These are phyloP conservation scores for Camponotus pennsylvanicus DNA, from an alignment of 1,140 invertebrate species.

Conservation along the genomic window DNA sequence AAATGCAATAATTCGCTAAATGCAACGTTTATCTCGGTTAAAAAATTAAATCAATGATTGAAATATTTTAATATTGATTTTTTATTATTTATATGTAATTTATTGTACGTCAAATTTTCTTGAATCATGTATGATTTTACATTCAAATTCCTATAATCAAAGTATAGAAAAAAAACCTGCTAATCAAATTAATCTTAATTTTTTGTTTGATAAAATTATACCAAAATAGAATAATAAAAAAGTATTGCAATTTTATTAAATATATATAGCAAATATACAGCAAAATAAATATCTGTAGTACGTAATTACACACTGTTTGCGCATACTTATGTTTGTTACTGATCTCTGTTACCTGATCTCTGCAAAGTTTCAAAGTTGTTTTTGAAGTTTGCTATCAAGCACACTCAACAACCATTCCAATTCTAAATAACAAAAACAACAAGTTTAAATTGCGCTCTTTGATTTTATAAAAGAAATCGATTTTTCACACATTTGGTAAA, in stretches of 20 bases:
- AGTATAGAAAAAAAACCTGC: too few species aligned
- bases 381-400: conserved; percentile 10
- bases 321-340: not conserved
- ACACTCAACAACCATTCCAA: conserved; percentile 13
- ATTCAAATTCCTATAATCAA: not conserved
- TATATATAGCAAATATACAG: not conserved
- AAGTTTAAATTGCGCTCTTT: not conserved
- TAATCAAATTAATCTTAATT: not conserved
- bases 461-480: not conserved
- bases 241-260: too few species aligned
- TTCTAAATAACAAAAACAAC: conserved; percentile 11
- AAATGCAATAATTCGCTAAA: not conserved
- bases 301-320: not conserved
- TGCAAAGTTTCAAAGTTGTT: conserved; percentile 20
- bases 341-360: not conserved
- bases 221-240: not conserved
- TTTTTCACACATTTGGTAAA: not conserved
- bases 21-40: not conserved
- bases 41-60: not conserved
- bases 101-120: not conserved
- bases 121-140: not conserved
- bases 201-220: not conserved
- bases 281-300: not conserved
- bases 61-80: not conserved
- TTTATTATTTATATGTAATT: not conserved